phyloP scores from a whole-genome alignment of 2,888 invertebrate genomes.

The Melieria omissa region DNA sequence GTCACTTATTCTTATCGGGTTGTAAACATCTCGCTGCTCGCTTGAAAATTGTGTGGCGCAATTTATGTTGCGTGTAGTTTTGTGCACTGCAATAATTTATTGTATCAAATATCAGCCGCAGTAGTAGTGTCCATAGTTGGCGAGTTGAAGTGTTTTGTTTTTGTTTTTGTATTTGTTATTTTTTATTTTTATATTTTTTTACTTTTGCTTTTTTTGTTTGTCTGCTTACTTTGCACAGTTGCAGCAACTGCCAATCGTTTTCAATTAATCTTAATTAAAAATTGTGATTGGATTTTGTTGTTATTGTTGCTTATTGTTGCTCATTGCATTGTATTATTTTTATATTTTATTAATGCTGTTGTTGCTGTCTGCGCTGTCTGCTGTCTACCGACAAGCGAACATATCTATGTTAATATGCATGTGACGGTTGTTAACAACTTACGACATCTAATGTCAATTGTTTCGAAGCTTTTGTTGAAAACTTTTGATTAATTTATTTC shows the following conservation, averaged over 20 bases:
- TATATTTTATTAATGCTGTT: neutral
- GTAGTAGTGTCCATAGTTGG: no score
- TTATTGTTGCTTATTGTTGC: slow-evolving; percentile 12
- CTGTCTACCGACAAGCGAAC: neutral
- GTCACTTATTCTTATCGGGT: no score
- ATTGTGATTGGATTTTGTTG: slow-evolving; percentile 33
- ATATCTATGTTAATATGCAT: neutral
- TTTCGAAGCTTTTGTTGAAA: slow-evolving; percentile 14
- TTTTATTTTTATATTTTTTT: neutral
- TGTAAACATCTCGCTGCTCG: no score
- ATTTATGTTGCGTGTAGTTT: no score
- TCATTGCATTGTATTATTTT: neutral
- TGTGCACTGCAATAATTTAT: no score
- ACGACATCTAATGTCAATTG: slow-evolving; percentile 30
- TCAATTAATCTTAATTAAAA: slow-evolving; percentile 40
- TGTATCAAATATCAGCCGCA: no score
- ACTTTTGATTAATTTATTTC: slow-evolving; percentile 23
- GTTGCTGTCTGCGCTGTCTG: neutral
- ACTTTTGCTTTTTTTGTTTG: neutral
- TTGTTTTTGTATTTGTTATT: slow-evolving; percentile 6
- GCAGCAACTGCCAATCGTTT: slow-evolving; percentile 26
- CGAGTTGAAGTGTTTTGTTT: neutral
- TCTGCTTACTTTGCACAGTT: neutral
- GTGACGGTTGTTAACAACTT: slow-evolving; percentile 16
- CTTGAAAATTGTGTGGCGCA: no score